Base-by-base conservation (phyloP, 2,888 invertebrate genomes). In the Notodonta dromedarius region DNA sequence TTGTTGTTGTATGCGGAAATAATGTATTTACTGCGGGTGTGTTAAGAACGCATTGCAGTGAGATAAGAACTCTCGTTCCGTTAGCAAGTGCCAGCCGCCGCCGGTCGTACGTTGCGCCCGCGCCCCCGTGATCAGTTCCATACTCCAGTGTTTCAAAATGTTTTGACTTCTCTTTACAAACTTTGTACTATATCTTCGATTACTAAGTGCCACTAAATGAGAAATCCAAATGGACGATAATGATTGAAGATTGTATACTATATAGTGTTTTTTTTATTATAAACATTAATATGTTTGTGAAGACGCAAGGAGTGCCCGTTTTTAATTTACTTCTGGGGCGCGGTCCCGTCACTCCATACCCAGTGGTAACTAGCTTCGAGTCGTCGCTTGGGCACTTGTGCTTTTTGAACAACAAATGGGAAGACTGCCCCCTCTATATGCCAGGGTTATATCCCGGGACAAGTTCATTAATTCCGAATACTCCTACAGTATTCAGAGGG, bases 351-450 rank as follows among this genome's bases (percentile, higher is more conserved):
- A 61, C 56, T 54, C 67, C 62, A 42, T 59, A 56, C 32, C 54
- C 70, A n/a, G 32, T 58, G 6, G 5, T 59, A 44, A 40, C 59
- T n/a, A 70, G 53, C 46, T 55, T 59, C 51, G 63, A 70, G 46
- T 53, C 24, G 12, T 24, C 48, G 8, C 58, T 48, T 46, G 61
- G 64, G 54, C 56, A 58, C 8, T 52, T 56, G 60, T 70, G 70
- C 59, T 62, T 70, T 39, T n/a, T 51, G 14, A 60, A 70, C 46
- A 60, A 70, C 14, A 62, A 64, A 59, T 70, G 67, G 70, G 39
- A 61, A 50, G 58, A 70, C 40, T 70, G 70, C 62, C 46, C 42
- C 46, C 48, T 40, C 16, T 56, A 39, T 39, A 39, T n/a, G 32
- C 39, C 39, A 9, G 14, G n/a, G 9, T n/a, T 35, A 54, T 39